phyloP scores from a whole-genome alignment of 2,888 invertebrate genomes.

The Rhyacophila evoluta region DNA sequence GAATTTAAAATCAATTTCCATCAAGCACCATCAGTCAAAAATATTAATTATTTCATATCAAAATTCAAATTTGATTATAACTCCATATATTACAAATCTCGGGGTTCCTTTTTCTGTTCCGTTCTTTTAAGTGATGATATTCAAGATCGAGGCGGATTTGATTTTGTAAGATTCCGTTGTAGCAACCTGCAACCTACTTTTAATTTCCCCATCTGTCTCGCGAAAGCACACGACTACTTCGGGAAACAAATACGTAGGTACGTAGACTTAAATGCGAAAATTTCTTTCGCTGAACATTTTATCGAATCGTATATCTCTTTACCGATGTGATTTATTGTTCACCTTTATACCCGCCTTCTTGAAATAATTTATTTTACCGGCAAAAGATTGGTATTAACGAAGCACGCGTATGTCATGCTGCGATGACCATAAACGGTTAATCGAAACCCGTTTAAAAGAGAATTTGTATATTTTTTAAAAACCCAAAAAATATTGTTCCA shows the following conservation, averaged over 20 bases:
- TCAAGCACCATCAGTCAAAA: too few species aligned
- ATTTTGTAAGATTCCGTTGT: too few species aligned
- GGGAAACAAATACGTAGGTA: not conserved
- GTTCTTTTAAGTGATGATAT: not conserved
- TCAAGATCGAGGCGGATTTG: too few species aligned
- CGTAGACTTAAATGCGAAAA: not conserved
- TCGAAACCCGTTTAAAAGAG: not conserved
- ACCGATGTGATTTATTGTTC: constrained; percentile 45
- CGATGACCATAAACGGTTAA: constrained; percentile 3
- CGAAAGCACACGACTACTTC: not conserved
- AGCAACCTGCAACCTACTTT: too few species aligned
- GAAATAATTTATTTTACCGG: constrained; percentile 37
- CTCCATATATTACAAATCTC: too few species aligned
- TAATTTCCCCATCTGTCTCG: not conserved
- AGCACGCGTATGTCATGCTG: constrained; percentile 15
- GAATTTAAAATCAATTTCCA: too few species aligned
- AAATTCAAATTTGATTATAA: too few species aligned
- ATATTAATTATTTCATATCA: too few species aligned
- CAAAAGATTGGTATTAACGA: constrained; percentile 17
- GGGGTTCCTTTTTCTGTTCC: too few species aligned
- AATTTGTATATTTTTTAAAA: not conserved
- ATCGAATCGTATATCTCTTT: constrained; percentile 43
- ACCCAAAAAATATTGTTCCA: not conserved
- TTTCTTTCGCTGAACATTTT: constrained; percentile 26
- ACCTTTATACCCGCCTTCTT: constrained; percentile 36